phyloP scores from a whole-genome alignment of 2,113 vertebrate genomes.

The Psittacula cyanocephala region DNA sequence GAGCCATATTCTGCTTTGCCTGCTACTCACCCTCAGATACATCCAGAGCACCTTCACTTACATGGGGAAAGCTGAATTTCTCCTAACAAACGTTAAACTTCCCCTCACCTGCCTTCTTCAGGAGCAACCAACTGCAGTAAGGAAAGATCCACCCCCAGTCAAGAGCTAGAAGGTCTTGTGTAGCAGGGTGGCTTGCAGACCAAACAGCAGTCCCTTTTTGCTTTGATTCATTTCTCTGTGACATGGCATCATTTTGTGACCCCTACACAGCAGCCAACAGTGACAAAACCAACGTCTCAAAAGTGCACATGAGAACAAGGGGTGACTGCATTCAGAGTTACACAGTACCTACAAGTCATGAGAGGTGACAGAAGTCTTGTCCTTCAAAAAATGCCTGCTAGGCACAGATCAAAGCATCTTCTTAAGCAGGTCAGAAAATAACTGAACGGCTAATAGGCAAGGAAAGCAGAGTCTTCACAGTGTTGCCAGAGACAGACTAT shows the following conservation, averaged over 20 bases:
- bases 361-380: neutral
- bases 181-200: neutral
- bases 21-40: rapidly evolving
- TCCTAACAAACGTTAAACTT: neutral
- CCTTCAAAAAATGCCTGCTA: neutral
- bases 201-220: neutral
- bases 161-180: neutral
- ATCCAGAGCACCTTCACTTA: rapidly evolving
- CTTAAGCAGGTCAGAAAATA: neutral
- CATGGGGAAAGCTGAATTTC: rapidly evolving
- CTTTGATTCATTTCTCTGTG: neutral
- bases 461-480: neutral
- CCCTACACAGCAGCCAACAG: neutral
- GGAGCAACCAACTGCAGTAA: neutral
- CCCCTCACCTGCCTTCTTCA: neutral
- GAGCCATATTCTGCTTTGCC: neutral
- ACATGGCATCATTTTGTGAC: rapidly evolving
- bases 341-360: neutral
- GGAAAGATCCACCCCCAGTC: neutral
- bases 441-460: neutral
- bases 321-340: neutral
- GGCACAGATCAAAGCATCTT: neutral
- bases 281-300: neutral
- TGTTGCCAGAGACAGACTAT: neutral
- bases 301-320: neutral